A percentile compares a stretch with the other conserved stretches of the same genome.
Evolutionary conservation across 92 coral and sea anemone species (phyloP).

Genomic region (Porites divaricata): DNA sequence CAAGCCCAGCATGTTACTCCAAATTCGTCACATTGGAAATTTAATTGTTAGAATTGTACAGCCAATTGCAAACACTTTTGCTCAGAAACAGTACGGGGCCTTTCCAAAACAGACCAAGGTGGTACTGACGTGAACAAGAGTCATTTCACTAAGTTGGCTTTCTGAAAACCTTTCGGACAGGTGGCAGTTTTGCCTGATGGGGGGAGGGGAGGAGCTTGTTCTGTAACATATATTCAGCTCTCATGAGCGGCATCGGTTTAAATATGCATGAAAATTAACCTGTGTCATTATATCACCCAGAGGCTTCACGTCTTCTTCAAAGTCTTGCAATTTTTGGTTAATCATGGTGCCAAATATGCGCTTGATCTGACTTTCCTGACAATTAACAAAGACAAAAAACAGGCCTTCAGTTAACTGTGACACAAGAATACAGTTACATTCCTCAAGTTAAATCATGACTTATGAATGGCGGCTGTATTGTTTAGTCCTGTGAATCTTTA

Average conservation of each 20-base stretch:
- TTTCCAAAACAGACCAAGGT: too few species aligned
- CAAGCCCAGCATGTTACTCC: too few species aligned
- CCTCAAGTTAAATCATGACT: neutral
- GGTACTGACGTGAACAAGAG: rapidly evolving
- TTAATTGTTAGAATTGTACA: too few species aligned
- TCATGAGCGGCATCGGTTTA: too few species aligned
- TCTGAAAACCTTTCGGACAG: too few species aligned
- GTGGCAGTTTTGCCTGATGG: too few species aligned
- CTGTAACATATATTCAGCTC: too few species aligned
- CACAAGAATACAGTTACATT: neutral
- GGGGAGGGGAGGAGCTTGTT: too few species aligned
- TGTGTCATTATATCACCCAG: conserved; percentile 99
- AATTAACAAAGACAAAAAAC: neutral
- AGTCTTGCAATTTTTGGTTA: conserved; percentile 97
- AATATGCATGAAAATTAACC: conserved; percentile 44
- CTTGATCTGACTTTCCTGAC: conserved; percentile 96
- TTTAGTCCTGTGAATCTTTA: neutral
- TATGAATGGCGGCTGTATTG: neutral
- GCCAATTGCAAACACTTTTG: too few species aligned
- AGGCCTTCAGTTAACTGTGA: neutral
- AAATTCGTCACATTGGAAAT: too few species aligned
- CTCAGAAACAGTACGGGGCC: too few species aligned
- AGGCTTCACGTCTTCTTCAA: conserved; percentile 98
- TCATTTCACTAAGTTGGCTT: too few species aligned
- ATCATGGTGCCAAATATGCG: conserved; percentile 99